Percentiles rank a stretch among this genome's conserved stretches.
These are phyloP conservation scores for Sceloporus tristichus DNA, from an alignment of 2,113 vertebrate species.

Conservation along the genomic window DNA sequence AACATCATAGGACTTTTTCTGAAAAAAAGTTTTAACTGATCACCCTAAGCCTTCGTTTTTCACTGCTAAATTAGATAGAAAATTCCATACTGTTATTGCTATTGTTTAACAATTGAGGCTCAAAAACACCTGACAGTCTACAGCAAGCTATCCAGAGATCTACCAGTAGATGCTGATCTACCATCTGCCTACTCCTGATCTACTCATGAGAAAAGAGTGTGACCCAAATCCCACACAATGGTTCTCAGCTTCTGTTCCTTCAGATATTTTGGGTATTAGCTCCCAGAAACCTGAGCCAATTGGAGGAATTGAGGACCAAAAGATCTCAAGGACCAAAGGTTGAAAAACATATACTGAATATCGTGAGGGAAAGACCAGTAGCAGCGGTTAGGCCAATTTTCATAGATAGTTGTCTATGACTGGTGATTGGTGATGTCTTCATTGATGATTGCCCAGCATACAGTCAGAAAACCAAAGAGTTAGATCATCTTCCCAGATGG, in stretches of 20 bases:
- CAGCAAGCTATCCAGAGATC: not conserved
- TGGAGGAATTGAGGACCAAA: not conserved
- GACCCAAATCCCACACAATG: not conserved
- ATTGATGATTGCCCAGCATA: not conserved
- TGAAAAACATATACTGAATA: not conserved
- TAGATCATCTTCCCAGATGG: not conserved
- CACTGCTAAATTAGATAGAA: not conserved
- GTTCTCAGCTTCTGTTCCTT: not conserved
- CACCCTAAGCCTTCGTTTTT: not conserved
- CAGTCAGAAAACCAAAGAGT: not conserved
- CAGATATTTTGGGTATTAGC: not conserved
- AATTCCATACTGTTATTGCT: not conserved
- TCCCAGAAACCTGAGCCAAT: not conserved
- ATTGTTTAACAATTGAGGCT: no score
- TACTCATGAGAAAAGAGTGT: not conserved
- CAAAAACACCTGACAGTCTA: not conserved
- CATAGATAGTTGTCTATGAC: not conserved
- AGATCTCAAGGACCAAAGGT: not conserved
- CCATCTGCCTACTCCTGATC: not conserved
- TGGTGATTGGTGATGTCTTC: not conserved
- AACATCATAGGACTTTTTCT: not conserved
- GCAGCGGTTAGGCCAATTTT: not conserved
- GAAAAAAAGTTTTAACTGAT: not conserved
- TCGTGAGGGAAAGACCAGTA: not conserved
- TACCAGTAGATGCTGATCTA: not conserved